Evolutionary conservation across 2,797 vertebrate species (phyloP).

Genomic region (Nasua narica): DNA sequence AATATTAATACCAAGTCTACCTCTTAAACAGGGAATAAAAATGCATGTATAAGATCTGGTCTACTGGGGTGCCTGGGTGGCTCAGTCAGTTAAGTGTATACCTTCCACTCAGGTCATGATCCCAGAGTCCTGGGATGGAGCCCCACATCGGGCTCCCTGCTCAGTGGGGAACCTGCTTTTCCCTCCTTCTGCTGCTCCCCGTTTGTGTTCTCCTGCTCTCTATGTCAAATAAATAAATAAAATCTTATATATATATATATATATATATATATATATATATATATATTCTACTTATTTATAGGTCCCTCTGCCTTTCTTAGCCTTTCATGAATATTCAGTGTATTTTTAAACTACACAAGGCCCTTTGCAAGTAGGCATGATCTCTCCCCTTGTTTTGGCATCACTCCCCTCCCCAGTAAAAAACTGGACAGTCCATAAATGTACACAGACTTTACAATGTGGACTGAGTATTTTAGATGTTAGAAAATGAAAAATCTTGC

Average conservation of each 20-base stretch:
- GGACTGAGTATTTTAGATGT: neutral
- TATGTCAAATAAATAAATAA: too few species aligned
- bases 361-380: neutral
- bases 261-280: too few species aligned
- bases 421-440: neutral
- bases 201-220: too few species aligned
- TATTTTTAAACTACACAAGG: slow-evolving; percentile 39
- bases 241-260: too few species aligned
- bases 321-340: neutral
- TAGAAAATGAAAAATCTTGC: slow-evolving; percentile 33
- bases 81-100: too few species aligned
- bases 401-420: neutral
- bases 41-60: neutral
- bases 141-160: too few species aligned
- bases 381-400: neutral
- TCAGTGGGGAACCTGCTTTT: too few species aligned
- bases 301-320: neutral
- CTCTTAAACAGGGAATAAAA: slow-evolving; percentile 26
- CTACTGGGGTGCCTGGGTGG: neutral
- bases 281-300: neutral
- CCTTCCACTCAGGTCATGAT: too few species aligned
- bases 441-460: neutral
- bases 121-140: too few species aligned
- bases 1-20: slow-evolving; percentile 26
- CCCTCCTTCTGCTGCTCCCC: too few species aligned